Conservation (phyloP, 2,113 vertebrate species). For the Macrotis lagotis region DNA sequence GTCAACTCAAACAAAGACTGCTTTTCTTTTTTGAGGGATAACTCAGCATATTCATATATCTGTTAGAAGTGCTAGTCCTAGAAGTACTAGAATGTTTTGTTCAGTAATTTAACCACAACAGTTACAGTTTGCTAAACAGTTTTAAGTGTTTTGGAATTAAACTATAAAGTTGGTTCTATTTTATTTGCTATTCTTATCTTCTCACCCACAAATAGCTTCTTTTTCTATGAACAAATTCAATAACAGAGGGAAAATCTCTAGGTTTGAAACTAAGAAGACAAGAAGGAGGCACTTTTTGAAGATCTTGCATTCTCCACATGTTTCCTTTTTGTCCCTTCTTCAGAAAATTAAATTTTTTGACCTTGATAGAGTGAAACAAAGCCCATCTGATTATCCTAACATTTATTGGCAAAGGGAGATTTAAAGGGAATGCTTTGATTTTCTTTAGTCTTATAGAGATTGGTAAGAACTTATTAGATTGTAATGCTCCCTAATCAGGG, state of each 20-base stretch:
- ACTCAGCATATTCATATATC: neutral
- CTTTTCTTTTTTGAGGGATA: neutral
- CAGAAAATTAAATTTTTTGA: neutral
- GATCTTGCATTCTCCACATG: neutral
- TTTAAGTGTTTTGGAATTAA: neutral
- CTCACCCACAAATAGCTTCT: neutral
- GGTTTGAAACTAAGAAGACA: neutral
- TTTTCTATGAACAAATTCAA: neutral
- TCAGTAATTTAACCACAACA: neutral
- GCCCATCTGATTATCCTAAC: constrained; percentile 29
- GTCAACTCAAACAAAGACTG: neutral
- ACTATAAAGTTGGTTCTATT: neutral
- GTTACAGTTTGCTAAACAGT: neutral
- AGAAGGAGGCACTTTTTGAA: neutral
- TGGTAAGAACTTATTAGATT: neutral
- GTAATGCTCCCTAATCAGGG: neutral
- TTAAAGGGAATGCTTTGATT: constrained; percentile 4
- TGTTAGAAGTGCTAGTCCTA: neutral
- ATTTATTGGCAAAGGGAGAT: constrained; percentile 19
- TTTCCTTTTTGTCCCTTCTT: neutral
- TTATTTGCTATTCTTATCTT: neutral
- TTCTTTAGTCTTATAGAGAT: neutral
- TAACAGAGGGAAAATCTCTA: neutral
- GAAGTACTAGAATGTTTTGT: neutral
- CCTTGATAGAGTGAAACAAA: neutral